These are phyloP conservation scores for Erpobdella octoculata DNA, from an alignment of 2,888 invertebrate species.

Conservation along the genomic window DNA sequence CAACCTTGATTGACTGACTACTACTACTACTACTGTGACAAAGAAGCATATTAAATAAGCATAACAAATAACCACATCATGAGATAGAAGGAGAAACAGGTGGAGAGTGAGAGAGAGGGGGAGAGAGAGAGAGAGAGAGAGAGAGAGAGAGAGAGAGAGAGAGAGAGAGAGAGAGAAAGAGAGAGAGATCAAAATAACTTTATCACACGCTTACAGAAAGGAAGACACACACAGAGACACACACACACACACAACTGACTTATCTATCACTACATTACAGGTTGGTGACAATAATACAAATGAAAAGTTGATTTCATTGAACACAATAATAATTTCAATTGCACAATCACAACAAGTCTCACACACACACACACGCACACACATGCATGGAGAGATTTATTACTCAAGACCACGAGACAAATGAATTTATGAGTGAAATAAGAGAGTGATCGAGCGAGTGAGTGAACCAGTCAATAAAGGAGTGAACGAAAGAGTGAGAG, in stretches of 20 bases:
- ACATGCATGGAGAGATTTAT: not conserved
- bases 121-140: not conserved
- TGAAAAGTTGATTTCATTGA: too few relatives aligned
- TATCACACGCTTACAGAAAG: conserved; percentile 10
- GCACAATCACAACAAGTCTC: too few relatives aligned
- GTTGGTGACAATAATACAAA: too few relatives aligned
- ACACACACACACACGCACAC: conserved; percentile 1
- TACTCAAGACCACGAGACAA: not conserved
- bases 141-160: conserved; percentile 10
- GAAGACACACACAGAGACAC: not conserved
- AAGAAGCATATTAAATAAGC: not conserved
- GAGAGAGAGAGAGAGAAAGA: conserved; percentile 30
- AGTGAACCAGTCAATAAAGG: not conserved
- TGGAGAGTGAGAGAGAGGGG: not conserved
- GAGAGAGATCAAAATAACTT: too few relatives aligned
- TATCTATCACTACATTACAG: not conserved
- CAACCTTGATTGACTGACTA: not conserved
- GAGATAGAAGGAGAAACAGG: not conserved
- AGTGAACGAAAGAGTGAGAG: not conserved
- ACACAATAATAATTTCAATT: too few relatives aligned
- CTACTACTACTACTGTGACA: too few relatives aligned
- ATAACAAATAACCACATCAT: not conserved
- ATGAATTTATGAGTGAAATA: not conserved
- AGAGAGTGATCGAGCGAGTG: not conserved
- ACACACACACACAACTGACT: not conserved